A percentile compares a stretch with the other conserved stretches of the same genome.
Conservation (phyloP, 2,888 invertebrate species). For the Drosophila rubida region DNA sequence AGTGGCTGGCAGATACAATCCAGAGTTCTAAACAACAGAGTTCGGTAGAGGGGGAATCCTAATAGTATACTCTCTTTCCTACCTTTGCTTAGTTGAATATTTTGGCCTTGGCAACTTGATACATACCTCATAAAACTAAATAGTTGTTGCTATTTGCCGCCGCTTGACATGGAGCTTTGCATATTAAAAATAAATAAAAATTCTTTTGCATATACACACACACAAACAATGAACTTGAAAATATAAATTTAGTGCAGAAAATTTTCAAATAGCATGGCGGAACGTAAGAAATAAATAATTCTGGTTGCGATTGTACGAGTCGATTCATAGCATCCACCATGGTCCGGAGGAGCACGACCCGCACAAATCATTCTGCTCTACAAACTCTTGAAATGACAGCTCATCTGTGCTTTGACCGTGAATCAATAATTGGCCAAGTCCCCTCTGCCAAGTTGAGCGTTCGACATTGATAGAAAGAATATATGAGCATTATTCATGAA, state of each 20-base stretch:
- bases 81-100: conserved; percentile 36
- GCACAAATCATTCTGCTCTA: conserved; percentile 43
- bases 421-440: conserved; percentile 54
- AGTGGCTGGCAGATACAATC: conserved; percentile 11
- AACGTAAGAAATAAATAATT: conserved; percentile 33
- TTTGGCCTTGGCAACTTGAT: conserved; percentile 30
- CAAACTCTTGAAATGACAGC: conserved; percentile 31
- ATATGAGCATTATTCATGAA: conserved; percentile 36
- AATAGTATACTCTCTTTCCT: conserved; percentile 14
- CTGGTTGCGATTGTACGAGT: conserved; percentile 3
- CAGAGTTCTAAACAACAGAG: conserved; percentile 61
- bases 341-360: conserved; percentile 18
- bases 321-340: background rate
- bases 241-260: conserved; percentile 43
- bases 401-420: conserved; percentile 54
- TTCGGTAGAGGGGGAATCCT: background rate
- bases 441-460: conserved; percentile 18
- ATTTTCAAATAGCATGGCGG: conserved; percentile 18
- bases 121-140: conserved; percentile 41
- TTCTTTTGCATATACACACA: conserved; percentile 24
- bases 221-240: conserved; percentile 68
- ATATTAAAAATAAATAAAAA: conserved; percentile 53
- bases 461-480: conserved; percentile 48
- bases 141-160: background rate
- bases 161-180: conserved; percentile 12